phyloP scores from a whole-genome alignment of 2,888 invertebrate species.

The Lamproptera curius region DNA sequence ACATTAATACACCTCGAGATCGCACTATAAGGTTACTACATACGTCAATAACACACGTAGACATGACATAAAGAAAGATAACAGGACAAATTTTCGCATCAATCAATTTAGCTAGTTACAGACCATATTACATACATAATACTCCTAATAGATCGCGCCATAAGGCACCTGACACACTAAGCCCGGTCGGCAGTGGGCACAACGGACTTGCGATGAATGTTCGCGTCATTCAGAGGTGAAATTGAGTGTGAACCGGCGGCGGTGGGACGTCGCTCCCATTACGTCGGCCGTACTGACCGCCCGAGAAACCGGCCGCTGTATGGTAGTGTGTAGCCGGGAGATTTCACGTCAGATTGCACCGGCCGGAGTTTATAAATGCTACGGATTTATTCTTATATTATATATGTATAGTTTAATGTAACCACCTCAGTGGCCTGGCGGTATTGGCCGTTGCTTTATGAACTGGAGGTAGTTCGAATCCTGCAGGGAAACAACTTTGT shows the following conservation, averaged over 20 bases:
- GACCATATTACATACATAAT: slow-evolving; percentile 9
- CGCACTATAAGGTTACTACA: no score
- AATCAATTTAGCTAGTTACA: neutral
- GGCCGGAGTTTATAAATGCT: neutral
- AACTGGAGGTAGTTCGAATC: no score
- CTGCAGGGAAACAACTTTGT: no score
- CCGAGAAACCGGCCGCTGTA: slow-evolving; percentile 64
- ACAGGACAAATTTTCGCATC: no score
- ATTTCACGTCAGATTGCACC: neutral
- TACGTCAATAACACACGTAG: no score
- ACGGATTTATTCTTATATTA: no score
- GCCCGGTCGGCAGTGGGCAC: slow-evolving; percentile 20
- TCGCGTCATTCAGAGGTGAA: slow-evolving; percentile 77
- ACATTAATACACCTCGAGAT: no score
- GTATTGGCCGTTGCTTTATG: no score
- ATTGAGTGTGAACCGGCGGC: slow-evolving; percentile 78
- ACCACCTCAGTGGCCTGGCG: no score
- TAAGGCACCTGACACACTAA: slow-evolving; percentile 54
- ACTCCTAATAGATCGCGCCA: neutral
- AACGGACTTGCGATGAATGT: slow-evolving; percentile 63
- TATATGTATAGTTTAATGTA: no score
- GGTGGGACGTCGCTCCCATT: slow-evolving; percentile 75
- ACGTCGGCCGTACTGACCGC: slow-evolving; percentile 65
- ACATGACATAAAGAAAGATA: no score
- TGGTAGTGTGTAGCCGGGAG: slow-evolving; percentile 41